Base-by-base conservation (phyloP, 64 coral and sea anemone genomes). In the Exaiptasia diaphana region DNA sequence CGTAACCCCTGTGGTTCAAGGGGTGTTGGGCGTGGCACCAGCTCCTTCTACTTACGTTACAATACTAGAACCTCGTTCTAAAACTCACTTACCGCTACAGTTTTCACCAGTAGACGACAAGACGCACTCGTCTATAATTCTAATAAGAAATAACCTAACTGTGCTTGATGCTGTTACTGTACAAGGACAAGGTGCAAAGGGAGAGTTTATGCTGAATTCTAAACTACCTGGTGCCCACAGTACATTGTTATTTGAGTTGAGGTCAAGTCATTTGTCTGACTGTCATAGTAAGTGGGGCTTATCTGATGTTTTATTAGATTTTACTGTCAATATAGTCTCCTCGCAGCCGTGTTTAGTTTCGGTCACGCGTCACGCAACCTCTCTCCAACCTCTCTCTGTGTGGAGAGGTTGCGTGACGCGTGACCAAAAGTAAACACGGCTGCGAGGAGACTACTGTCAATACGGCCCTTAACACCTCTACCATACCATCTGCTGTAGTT, bases 81-180 rank as follows among this genome's bases (percentile, higher is more conserved):
- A 58, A 59, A 79, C 80, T 8, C 87, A 67, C 44, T 77, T 99
- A 32, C 84, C 89, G 40, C 82, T 99, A 17, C 79, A 85, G 58
- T 99, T 99, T 89, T 44, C 86, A 75, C 95, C 95, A 2, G 63
- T 61, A 44, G 85, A 99, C 46, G 95, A 99, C 60, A 57, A 80
- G 12, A 80, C 88, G 5, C 87, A 45, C 74, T 88, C 89, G 21
- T 99, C 89, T 50, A 65, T 99, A 2, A 74, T 99, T 5, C 76
- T 99, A 38, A 92, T 99, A 46, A 74, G 95, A 45, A 99, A 99
- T 71, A 99, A 99, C 38, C 75, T 99, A 27, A 99, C 95, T 7
- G 95, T 99, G 26, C 37, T 99, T 68, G 95, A 99, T 70, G 90
- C 81, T 15, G 82, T 99, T 26, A 67, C 75, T 7, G 85, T 99